Base-by-base conservation (phyloP, 2,888 invertebrate species). In the Sicus ferrugineus region DNA sequence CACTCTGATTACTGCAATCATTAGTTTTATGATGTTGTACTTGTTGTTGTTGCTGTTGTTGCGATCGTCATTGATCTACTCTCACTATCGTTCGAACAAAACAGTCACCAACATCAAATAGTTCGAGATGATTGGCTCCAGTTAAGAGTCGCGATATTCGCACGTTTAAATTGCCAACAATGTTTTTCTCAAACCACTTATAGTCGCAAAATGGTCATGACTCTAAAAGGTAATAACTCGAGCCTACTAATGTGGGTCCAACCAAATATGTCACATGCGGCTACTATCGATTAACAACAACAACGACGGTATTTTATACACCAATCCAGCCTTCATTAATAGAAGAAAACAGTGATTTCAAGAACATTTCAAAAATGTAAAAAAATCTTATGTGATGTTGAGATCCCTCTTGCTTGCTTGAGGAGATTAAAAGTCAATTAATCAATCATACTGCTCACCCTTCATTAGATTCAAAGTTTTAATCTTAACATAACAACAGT, bases 51-150 rank as follows among this genome's bases (percentile, higher is more conserved):
- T 23, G 26, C 26, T 62, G 19, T 21, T 31, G 31, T 50, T 52
- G 52, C n/a, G 14, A n/a, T 31, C 16, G 34, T 65, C 26, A 50
- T 65, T 52, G 52, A 4, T 46, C 26, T 48, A 62, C 30, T 63
- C 28, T 50, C 64, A 34, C 65, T 65, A 52, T 50, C 52, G 34
- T 50, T 42, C 11, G 23, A 31, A 6, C 7, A 4, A 21, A 11
- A 5, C 19, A 4, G 19, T 7, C 4, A 50, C 14, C 2, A 50
- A 6, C 21, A 50, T n/a, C 50, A 50, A 50, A 16, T 50, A 14
- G 11, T 23, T 50, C 4, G 23, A 16, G 9, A 1, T 50, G 50
- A 23, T 50, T 50, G 50, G 5, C 9, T 9, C 63, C 28, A 46
- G 16, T n/a, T n/a, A n/a, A n/a, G n/a, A n/a, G n/a, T n/a, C n/a